Evolutionary conservation across 2,797 vertebrate genomes (phyloP), one percentile per base, ranked within the genome.

Genomic region (Anolis apletophallus): DNA sequence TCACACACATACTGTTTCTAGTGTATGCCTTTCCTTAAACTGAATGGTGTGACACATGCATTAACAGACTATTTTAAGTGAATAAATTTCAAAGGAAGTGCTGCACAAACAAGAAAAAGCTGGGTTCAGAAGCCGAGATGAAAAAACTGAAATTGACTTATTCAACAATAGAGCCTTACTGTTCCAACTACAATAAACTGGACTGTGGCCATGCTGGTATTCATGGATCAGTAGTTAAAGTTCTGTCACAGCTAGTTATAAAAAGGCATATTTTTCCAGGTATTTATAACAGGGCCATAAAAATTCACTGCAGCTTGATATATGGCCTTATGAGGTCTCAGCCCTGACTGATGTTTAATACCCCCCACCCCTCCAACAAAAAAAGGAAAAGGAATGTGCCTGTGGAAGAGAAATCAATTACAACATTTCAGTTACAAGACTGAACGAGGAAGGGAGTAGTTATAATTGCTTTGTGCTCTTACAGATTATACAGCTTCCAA

Each of bases 321-420:
- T 82, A 59, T 57, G n/a, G 52, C 69, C 84, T 75, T 89, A 80
- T 34, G 54, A 81, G 88, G 78, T 67, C 78, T 87, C 85, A 55
- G 71, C 71, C 64, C 82, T 61, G 52, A 78, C 26, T 81, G 85
- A 83, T 80, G 81, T 80, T 81, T 89, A 80, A 83, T 81, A 80
- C 59, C 32, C 36, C 29, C 5, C 7, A 12, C 46, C 72, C 32
- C 29, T 26, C 71, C 50, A 26, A 59, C 57, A 59, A 85, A 83
- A 29, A 46, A 46, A 46, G 46, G 46, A 46, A 46, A 46, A 46
- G 46, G 46, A 46, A 83, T 73, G 75, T 36, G 68, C 50, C 68
- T 61, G 54, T 80, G 34, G 36, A 85, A 69, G 76, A 52, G 64
- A 86, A 86, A 89, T 83, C 88, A 89, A 83, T 89, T 86, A 86